These are phyloP conservation scores for Pelochelys cantorii DNA, from an alignment of 2,797 vertebrate species.

Conservation along the genomic window DNA sequence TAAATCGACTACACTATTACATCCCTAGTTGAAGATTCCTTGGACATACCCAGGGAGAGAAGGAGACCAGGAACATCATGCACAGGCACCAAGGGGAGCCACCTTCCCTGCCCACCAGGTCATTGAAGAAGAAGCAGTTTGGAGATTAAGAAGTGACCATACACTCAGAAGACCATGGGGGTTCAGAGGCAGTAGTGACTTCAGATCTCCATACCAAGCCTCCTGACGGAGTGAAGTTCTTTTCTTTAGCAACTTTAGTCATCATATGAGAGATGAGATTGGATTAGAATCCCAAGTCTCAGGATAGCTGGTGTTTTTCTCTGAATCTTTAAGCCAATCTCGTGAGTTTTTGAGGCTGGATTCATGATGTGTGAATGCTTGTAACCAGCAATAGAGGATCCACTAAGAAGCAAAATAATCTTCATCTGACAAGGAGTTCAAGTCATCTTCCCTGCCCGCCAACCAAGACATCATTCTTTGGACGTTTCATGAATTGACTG, in stretches of 20 bases:
- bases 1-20: too few relatives aligned
- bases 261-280: not conserved
- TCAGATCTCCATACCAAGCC: not conserved
- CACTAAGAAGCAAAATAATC: not conserved
- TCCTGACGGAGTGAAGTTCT: accelerated
- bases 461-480: not conserved
- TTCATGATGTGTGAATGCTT: not conserved
- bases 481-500: not conserved
- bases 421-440: not conserved
- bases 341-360: not conserved
- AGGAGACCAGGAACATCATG: not conserved
- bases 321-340: not conserved
- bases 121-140: not conserved
- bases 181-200: not conserved
- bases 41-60: not conserved
- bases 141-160: not conserved
- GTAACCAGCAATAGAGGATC: not conserved
- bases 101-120: not conserved
- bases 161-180: not conserved
- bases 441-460: not conserved
- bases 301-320: not conserved
- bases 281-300: not conserved
- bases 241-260: accelerated
- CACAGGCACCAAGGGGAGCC: too few relatives aligned
- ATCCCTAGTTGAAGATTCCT: not conserved